Evolutionary conservation across 2,888 invertebrate species (phyloP).

Genomic region (Siphlonurus alternatus): DNA sequence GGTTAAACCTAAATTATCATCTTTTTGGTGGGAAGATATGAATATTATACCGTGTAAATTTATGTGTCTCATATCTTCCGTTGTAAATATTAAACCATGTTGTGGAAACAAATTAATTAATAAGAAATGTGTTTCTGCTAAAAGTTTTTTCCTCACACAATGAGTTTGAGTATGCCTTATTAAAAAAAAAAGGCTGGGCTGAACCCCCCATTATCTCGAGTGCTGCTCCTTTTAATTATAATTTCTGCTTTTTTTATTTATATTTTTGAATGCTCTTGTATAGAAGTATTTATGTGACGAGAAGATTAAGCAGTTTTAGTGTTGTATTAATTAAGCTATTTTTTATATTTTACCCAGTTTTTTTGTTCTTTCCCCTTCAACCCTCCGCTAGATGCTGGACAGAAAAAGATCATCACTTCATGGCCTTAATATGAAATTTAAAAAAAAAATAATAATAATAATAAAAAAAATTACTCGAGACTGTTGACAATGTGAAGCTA

Average conservation of each 20-base stretch:
- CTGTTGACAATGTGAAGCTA: neutral
- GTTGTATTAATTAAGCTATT: neutral
- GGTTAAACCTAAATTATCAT: neutral
- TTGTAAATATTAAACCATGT: neutral
- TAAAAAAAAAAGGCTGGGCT: no score
- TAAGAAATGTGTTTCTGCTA: neutral
- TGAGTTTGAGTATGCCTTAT: no score
- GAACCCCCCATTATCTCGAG: neutral
- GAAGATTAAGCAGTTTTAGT: neutral
- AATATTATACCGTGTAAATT: neutral
- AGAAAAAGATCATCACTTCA: conserved; percentile 2
- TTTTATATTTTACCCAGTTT: neutral
- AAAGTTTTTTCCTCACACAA: neutral
- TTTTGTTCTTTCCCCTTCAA: neutral
- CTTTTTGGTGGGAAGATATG: neutral
- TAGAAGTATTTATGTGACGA: neutral
- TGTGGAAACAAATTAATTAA: neutral
- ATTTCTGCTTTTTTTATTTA: neutral
- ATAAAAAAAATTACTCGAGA: neutral
- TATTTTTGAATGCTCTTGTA: neutral
- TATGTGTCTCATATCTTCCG: neutral
- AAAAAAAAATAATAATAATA: neutral
- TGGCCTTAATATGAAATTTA: neutral
- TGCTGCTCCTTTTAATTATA: neutral
- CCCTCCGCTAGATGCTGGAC: neutral